A percentile compares a stretch with the other conserved stretches of the same genome.
phyloP scores from a whole-genome alignment of 2,113 vertebrate genomes.

The Mellivora capensis region DNA sequence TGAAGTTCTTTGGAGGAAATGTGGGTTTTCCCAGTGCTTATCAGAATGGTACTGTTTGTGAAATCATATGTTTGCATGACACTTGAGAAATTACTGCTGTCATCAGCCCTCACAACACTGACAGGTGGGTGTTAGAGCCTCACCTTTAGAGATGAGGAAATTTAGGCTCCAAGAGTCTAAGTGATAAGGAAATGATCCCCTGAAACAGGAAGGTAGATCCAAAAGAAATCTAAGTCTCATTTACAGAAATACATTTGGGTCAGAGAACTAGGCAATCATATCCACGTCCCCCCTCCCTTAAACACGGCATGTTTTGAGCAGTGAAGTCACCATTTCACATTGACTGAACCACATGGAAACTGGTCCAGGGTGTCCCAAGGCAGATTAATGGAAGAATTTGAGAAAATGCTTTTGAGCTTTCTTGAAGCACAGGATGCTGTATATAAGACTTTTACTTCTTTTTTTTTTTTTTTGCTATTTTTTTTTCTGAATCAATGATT shows the following conservation, averaged over 20 bases:
- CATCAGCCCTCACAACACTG: background rate
- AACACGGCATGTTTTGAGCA: slow-evolving; percentile 48
- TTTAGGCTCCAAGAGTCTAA: background rate
- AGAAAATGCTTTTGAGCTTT: slow-evolving; percentile 49
- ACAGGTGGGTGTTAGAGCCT: background rate
- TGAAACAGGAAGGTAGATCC: slow-evolving; percentile 3
- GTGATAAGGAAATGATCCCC: background rate
- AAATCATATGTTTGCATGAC: background rate
- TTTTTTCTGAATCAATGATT: slow-evolving; percentile 25
- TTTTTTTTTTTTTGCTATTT: background rate
- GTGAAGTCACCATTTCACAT: slow-evolving; percentile 24
- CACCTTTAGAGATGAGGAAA: slow-evolving; percentile 30
- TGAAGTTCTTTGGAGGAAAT: background rate
- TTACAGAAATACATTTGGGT: slow-evolving; percentile 28
- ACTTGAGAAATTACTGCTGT: slow-evolving; percentile 5
- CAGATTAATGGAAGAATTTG: slow-evolving; percentile 56
- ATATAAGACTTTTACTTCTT: background rate
- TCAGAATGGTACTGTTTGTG: background rate
- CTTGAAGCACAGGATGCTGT: slow-evolving; percentile 23
- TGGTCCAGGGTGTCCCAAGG: slow-evolving; percentile 15
- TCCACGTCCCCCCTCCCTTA: slow-evolving; percentile 42
- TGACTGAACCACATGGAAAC: slow-evolving; percentile 54
- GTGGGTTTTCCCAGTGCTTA: background rate
- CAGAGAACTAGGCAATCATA: slow-evolving; percentile 25
- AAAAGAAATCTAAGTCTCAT: slow-evolving; percentile 52